These are phyloP conservation scores for Pseudomyrmex pallidus DNA, from an alignment of 1,140 invertebrate species.

Conservation along the genomic window DNA sequence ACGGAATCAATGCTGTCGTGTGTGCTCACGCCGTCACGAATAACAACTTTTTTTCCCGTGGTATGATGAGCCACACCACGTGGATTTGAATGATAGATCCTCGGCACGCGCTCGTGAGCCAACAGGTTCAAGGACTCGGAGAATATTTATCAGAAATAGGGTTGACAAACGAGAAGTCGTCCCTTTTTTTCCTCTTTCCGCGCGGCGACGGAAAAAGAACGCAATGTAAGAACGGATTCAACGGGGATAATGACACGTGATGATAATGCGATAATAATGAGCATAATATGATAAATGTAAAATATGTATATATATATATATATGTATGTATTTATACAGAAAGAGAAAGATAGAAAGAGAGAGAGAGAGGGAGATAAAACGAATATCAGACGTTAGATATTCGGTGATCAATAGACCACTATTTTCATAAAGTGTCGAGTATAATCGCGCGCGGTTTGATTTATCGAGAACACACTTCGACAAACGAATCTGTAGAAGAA, in stretches of 20 bases:
- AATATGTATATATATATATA: no score
- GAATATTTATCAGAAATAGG: neutral
- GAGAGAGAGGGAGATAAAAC: no score
- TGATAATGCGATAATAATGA: no score
- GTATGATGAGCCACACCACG: slow-evolving; percentile 18
- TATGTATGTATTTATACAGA: no score
- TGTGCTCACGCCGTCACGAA: slow-evolving; percentile 26
- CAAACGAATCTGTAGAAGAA: neutral
- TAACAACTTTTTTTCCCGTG: slow-evolving; percentile 35
- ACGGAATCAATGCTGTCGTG: slow-evolving; percentile 35
- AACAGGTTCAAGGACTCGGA: slow-evolving; percentile 17
- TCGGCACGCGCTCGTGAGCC: neutral
- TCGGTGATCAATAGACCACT: slow-evolving; percentile 30
- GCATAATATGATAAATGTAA: no score
- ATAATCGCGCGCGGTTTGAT: slow-evolving; percentile 17
- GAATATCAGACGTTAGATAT: no score
- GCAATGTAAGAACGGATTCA: no score
- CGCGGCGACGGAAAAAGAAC: no score
- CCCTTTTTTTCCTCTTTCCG: no score
- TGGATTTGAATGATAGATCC: slow-evolving; percentile 51
- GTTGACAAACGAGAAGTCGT: neutral
- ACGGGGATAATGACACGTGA: no score
- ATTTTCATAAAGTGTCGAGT: neutral
- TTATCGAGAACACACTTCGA: no score
- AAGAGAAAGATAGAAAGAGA: no score